A percentile compares a stretch with the other conserved stretches of the same genome.
These are phyloP conservation scores for Caiman crocodilus DNA, from an alignment of 2,797 vertebrate genomes.

Conservation along the genomic window DNA sequence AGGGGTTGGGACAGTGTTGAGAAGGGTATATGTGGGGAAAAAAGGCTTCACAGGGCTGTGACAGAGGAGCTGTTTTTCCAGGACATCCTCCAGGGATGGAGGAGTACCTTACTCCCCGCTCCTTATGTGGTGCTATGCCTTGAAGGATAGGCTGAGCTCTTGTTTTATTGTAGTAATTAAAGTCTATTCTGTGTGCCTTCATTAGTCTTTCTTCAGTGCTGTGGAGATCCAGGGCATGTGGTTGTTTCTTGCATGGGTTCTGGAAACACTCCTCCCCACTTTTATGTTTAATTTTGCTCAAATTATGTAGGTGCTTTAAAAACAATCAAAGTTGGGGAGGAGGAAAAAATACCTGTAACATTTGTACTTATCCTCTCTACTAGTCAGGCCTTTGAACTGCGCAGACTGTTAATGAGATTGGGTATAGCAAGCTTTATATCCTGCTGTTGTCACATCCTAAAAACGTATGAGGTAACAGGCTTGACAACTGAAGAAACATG, in stretches of 20 bases:
- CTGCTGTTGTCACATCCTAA: not conserved
- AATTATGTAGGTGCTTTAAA: not conserved
- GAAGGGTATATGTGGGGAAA: not conserved
- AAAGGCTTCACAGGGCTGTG: not conserved
- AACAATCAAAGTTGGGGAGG: not conserved
- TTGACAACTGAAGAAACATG: not conserved
- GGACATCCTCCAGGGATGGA: not conserved
- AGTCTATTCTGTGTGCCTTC: not conserved
- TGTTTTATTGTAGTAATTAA: no score
- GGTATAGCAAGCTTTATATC: not conserved
- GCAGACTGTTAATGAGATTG: not conserved
- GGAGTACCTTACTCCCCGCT: not conserved
- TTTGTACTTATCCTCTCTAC: accelerated
- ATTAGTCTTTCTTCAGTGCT: not conserved
- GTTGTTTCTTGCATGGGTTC: no score
- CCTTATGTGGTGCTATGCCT: not conserved
- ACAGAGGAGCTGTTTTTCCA: not conserved
- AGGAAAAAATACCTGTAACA: not conserved
- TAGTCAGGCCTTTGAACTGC: not conserved
- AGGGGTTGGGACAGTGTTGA: not conserved
- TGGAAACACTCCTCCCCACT: accelerated
- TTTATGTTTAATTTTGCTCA: not conserved
- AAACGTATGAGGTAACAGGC: accelerated
- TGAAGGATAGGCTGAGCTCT: not conserved
- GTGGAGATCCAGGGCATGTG: not conserved